A percentile compares a stretch with the other conserved stretches of the same genome.
These are phyloP conservation scores for Dipodomys ordii DNA, from an alignment of 2,113 vertebrate genomes.

Conservation along the genomic window DNA sequence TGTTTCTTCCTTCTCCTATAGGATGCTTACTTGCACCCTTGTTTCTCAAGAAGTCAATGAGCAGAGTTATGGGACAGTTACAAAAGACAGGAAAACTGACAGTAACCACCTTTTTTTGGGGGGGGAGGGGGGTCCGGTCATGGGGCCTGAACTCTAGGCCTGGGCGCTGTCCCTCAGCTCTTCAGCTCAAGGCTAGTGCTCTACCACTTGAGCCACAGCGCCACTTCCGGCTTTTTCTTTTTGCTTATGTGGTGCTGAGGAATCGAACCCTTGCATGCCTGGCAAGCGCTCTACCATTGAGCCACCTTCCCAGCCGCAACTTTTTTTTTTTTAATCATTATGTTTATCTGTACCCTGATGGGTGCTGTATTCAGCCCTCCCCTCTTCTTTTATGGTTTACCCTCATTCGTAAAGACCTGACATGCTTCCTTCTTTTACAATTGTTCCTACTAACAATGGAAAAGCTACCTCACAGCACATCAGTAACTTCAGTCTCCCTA, in stretches of 20 bases:
- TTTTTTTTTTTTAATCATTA: slow-evolving; percentile 23
- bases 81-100: slow-evolving; percentile 46
- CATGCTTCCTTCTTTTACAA: slow-evolving; percentile 58
- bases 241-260: too few species aligned
- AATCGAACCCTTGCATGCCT: too few species aligned
- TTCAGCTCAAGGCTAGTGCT: too few species aligned
- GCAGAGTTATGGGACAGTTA: not conserved
- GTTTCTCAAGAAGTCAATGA: not conserved
- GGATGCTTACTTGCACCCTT: not conserved
- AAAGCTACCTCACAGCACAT: slow-evolving; percentile 53
- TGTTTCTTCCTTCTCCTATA: slow-evolving; percentile 9
- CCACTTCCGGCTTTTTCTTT: too few species aligned
- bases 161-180: too few species aligned
- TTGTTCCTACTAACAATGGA: slow-evolving; percentile 52
- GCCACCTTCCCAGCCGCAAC: too few species aligned
- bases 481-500: slow-evolving; percentile 26
- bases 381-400: slow-evolving; percentile 55
- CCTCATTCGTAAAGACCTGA: slow-evolving; percentile 54
- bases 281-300: too few species aligned
- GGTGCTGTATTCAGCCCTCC: slow-evolving; percentile 27
- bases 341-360: slow-evolving; percentile 9
- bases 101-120: not conserved
- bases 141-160: too few species aligned
- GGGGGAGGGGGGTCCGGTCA: too few species aligned
- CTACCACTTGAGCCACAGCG: too few species aligned